A percentile compares a stretch with the other conserved stretches of the same genome.
Evolutionary conservation across 2,888 invertebrate species (phyloP).

Genomic region (Cryptophagus acutangulus): DNA sequence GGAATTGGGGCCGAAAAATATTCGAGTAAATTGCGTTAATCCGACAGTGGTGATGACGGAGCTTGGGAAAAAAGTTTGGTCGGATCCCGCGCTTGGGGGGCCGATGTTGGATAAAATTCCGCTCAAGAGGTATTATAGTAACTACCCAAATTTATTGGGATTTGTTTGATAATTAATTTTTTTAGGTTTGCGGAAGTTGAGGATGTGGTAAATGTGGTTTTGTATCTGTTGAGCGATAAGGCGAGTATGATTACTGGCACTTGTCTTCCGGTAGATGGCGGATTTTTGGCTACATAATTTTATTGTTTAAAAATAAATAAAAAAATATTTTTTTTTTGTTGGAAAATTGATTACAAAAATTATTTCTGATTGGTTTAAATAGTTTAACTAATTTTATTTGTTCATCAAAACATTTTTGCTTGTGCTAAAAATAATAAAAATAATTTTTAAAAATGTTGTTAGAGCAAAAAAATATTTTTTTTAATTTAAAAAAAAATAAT

Average conservation of each 20-base stretch:
- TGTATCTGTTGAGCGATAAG: conserved; percentile 75
- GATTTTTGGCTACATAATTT: conserved; percentile 43
- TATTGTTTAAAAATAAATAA: no score
- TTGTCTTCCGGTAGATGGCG: conserved; percentile 79
- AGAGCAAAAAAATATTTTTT: no score
- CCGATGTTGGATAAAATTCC: conserved; percentile 75
- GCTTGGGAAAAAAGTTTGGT: conserved; percentile 78
- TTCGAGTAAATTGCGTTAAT: conserved; percentile 84
- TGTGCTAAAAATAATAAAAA: no score
- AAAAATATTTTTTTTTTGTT: no score
- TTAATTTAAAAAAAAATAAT: no score
- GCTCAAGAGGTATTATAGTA: conserved; percentile 41
- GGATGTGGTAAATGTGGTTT: conserved; percentile 73
- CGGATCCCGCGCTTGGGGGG: conserved; percentile 63
- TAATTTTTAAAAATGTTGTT: no score
- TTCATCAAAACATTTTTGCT: no score
- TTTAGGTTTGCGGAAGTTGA: conserved; percentile 65
- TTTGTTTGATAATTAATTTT: background rate
- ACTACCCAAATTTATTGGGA: background rate
- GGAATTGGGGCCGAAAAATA: conserved; percentile 73
- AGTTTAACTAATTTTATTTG: no score
- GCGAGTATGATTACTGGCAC: conserved; percentile 79
- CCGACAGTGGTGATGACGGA: conserved; percentile 87
- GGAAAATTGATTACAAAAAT: no score
- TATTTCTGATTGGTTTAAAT: no score